These are phyloP conservation scores for Anodontia alba DNA, from an alignment of 2,888 invertebrate genomes.

Conservation along the genomic window DNA sequence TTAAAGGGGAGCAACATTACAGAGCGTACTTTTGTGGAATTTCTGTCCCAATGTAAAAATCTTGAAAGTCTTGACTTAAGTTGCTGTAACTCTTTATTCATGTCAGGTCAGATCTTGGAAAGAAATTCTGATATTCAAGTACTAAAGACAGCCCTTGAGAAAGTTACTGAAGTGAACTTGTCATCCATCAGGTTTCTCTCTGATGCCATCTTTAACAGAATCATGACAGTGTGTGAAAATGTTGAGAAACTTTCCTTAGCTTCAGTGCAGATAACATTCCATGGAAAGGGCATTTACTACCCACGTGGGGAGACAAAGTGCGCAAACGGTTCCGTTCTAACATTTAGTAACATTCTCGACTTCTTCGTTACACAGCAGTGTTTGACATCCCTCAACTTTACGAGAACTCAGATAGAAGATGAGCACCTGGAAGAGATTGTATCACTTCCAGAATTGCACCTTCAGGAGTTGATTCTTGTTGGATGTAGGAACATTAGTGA, in stretches of 20 bases:
- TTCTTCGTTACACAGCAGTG: slow-evolving; percentile 87
- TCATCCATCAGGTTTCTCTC: slow-evolving; percentile 90
- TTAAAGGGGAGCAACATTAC: slow-evolving; percentile 81
- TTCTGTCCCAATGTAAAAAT: slow-evolving; percentile 83
- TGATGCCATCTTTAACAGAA: slow-evolving; percentile 90
- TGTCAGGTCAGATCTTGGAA: slow-evolving; percentile 90
- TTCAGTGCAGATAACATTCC: slow-evolving; percentile 90
- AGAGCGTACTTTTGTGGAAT: slow-evolving; percentile 75
- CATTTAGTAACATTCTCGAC: slow-evolving; percentile 89
- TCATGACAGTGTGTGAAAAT: slow-evolving; percentile 88
- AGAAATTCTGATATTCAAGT: slow-evolving; percentile 86
- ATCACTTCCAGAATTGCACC: slow-evolving; percentile 86
- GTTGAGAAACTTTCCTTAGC: slow-evolving; percentile 89
- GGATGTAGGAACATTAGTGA: slow-evolving; percentile 89
- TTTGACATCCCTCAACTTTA: slow-evolving; percentile 88
- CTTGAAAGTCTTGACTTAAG: slow-evolving; percentile 88
- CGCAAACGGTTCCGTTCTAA: slow-evolving; percentile 89
- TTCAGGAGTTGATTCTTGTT: slow-evolving; percentile 87
- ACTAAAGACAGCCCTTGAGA: slow-evolving; percentile 71
- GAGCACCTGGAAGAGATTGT: slow-evolving; percentile 87
- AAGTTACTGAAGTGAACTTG: slow-evolving; percentile 88
- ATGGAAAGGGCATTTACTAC: slow-evolving; percentile 88
- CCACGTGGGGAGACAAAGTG: slow-evolving; percentile 51
- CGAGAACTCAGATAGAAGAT: slow-evolving; percentile 90
- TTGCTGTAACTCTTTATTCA: slow-evolving; percentile 90